Percentiles rank a stretch among this genome's conserved stretches.
Evolutionary conservation across 2,797 vertebrate species (phyloP).

Genomic region (Mormyrops boulengeri): DNA sequence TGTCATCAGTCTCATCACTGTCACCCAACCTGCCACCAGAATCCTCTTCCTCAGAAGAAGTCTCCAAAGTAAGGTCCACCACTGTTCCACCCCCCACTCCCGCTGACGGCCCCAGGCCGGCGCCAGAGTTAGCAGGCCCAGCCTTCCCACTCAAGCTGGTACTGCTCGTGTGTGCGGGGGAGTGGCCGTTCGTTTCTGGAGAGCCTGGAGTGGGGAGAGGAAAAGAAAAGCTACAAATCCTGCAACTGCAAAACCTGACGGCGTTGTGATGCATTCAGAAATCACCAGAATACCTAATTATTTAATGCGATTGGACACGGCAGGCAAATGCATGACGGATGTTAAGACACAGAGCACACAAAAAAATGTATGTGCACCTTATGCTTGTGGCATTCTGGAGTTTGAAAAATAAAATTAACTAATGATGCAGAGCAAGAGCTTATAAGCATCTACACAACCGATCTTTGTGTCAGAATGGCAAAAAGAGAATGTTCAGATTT

Average conservation of each 20-base stretch:
- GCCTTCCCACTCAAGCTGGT: slow-evolving; percentile 67
- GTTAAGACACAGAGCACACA: background rate
- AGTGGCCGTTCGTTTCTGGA: slow-evolving; percentile 77
- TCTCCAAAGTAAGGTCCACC: slow-evolving; percentile 72
- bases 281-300: background rate
- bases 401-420: background rate
- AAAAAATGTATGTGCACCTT: background rate
- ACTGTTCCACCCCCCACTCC: slow-evolving; percentile 34
- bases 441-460: background rate
- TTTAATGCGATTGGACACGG: background rate
- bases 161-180: slow-evolving; percentile 66
- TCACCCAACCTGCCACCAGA: slow-evolving; percentile 80
- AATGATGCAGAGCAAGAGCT: background rate
- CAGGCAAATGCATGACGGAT: background rate
- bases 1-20: slow-evolving; percentile 87
- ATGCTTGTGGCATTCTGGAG: background rate
- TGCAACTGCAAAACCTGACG: background rate
- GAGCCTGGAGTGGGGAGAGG: slow-evolving; percentile 58
- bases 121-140: slow-evolving; percentile 60
- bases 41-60: slow-evolving; percentile 64
- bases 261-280: background rate
- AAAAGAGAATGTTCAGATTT: background rate
- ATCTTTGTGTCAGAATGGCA: background rate
- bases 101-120: slow-evolving; percentile 31
- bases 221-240: background rate